Conservation (phyloP, 2,113 vertebrate genomes). For the Cyphotilapia sp. region DNA sequence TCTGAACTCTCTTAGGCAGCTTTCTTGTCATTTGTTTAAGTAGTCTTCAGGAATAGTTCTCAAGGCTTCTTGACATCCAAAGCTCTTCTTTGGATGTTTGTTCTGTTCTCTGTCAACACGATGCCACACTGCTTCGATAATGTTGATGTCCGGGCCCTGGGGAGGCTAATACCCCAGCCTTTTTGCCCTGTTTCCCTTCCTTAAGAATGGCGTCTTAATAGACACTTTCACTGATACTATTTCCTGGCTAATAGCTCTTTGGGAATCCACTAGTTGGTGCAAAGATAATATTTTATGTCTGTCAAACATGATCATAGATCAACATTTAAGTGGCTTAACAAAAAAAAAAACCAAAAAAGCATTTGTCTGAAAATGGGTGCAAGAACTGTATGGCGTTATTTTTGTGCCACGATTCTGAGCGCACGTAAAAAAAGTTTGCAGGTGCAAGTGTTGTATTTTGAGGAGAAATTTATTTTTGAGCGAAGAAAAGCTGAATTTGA, state of each 20-base stretch:
- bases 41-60: neutral
- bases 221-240: neutral
- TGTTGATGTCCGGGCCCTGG: neutral
- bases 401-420: neutral
- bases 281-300: neutral
- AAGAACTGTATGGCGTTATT: neutral
- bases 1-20: neutral
- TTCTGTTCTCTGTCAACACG: neutral
- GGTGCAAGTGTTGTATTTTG: too few species aligned
- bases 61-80: neutral
- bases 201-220: neutral
- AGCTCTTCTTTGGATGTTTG: neutral
- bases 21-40: neutral
- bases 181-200: neutral
- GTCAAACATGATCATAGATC: neutral
- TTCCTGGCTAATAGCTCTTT: neutral
- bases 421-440: neutral
- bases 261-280: neutral
- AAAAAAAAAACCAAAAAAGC: neutral
- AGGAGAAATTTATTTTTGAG: too few species aligned
- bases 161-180: neutral
- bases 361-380: neutral
- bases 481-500: too few species aligned
- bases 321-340: neutral
- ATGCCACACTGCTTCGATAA: neutral